Evolutionary conservation across 2,888 invertebrate genomes (phyloP), one percentile per base, ranked within the genome.

Genomic region (Helicoverpa assulta): DNA sequence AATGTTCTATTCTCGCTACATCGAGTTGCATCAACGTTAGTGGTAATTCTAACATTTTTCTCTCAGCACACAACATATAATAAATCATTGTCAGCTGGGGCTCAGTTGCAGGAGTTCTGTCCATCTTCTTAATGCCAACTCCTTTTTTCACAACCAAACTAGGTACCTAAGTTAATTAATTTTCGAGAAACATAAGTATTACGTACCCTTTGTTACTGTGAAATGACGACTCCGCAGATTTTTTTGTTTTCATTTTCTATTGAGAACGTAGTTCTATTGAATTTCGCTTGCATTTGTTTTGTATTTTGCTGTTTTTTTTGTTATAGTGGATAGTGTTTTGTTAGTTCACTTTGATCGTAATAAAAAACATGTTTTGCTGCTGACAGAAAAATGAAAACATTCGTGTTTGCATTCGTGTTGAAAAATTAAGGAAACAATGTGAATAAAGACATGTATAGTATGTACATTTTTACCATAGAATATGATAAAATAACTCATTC

Each of bases 71-170:
- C 74, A 75, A 76, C 76, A 82, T 70, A 74, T 65, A 82, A 88
- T 89, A 89, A 87, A 89, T 89, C 89, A 85, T 85, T 89, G 89
- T 89, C 89, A 85, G 83, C 56, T 29, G 82, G 84, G 85, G 84
- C 88, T 88, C 89, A 88, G 89, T 84, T 89, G 89, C 87, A 89
- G 74, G 76, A 69, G 67, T 75, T 78, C 78, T 83, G 88, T 87
- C 88, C 86, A 79, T 89, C 87, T 88, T 64, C 81, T 85, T 86
- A 85, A 87, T 86, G 78, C 77, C 76, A 84, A 86, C 85, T 85
- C 81, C 81, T 84, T 88, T 89, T 84, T 81, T 72, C 56, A n/a
- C 64, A 65, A 66, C 68, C 69, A 71, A 83, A 76, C 77, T 73
- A 26, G 26, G 26, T 26, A 78, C 78, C 72, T 79, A 61, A 75